phyloP scores from a whole-genome alignment of 2,797 vertebrate species.

The Protonibea diacanthus region DNA sequence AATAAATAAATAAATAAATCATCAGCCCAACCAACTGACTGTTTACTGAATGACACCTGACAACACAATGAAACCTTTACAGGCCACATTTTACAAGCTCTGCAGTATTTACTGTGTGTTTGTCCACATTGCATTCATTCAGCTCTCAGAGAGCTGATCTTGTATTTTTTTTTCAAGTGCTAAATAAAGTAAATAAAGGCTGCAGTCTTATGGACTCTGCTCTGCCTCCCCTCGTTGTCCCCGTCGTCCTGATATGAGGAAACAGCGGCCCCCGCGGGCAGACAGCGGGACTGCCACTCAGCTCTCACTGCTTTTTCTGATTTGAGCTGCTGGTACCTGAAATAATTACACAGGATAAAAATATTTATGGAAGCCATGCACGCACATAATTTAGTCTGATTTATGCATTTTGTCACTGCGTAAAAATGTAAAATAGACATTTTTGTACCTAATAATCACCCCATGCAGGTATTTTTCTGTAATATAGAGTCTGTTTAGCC shows the following conservation, averaged over 20 bases:
- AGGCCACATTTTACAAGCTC: conserved; percentile 1
- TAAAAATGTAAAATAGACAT: neutral
- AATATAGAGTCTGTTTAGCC: neutral
- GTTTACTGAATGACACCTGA: conserved; percentile 2
- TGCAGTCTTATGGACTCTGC: conserved; percentile 23
- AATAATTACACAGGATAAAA: conserved; percentile 4
- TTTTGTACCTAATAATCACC: neutral
- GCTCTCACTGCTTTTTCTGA: conserved; percentile 12
- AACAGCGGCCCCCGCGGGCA: conserved; percentile 87
- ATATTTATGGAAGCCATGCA: neutral
- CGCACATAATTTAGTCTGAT: neutral
- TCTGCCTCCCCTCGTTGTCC: conserved; percentile 14
- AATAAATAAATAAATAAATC: conserved; percentile 1
- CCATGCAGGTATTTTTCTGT: neutral
- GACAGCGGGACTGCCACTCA: conserved; percentile 46
- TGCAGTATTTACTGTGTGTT: conserved; percentile 13
- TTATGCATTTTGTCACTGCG: neutral
- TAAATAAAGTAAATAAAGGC: conserved; percentile 53
- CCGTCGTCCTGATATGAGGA: conserved; percentile 76
- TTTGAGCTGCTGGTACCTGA: conserved; percentile 16
- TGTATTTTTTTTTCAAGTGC: conserved; percentile 1
- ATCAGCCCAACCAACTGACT: conserved; percentile 23
- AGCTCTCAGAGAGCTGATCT: neutral
- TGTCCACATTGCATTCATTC: conserved; percentile 10
- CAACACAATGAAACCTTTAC: conserved; percentile 14